Percentiles rank a stretch among this genome's conserved stretches.
phyloP scores from a whole-genome alignment of 2,113 vertebrate species.

The Colistium nudipinnis region DNA sequence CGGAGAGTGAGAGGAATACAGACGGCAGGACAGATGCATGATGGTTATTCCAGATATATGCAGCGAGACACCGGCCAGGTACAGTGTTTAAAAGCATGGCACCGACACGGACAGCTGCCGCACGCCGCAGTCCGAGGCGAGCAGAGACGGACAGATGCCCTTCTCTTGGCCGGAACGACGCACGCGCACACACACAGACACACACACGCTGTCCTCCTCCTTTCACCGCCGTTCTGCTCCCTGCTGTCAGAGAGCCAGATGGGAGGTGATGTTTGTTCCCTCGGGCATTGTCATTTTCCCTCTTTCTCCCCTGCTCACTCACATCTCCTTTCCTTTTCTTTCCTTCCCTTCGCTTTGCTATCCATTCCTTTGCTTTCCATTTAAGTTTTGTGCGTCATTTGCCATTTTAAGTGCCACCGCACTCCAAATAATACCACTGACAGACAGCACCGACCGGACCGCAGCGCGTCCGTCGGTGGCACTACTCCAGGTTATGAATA shows the following conservation, averaged over 20 bases:
- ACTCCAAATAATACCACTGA: constrained; percentile 51
- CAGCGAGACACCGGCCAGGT: constrained; percentile 47
- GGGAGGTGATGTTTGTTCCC: constrained; percentile 75
- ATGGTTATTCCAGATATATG: constrained; percentile 45
- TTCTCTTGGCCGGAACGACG: constrained; percentile 61
- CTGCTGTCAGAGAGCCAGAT: constrained; percentile 76
- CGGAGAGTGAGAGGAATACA: constrained; percentile 64
- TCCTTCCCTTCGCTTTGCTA: constrained; percentile 15
- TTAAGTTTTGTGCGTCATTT: constrained; percentile 73
- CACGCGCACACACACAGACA: constrained; percentile 13
- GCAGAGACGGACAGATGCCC: constrained; percentile 73
- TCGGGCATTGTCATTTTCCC: constrained; percentile 68
- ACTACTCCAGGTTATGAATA: constrained; percentile 66
- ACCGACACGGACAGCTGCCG: constrained; percentile 54
- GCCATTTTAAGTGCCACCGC: constrained; percentile 56
- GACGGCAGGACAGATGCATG: constrained; percentile 67
- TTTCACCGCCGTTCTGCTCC: constrained; percentile 75
- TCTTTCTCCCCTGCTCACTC: constrained; percentile 31
- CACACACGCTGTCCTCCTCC: constrained; percentile 35
- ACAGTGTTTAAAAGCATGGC: constrained; percentile 48
- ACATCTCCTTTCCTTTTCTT: constrained; percentile 25
- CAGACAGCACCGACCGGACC: constrained; percentile 47
- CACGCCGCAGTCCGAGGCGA: constrained; percentile 30
- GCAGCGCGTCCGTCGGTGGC: constrained; percentile 60
- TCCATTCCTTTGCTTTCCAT: neutral